Percentiles rank a stretch among this genome's conserved stretches.
Conservation (phyloP, 2,797 vertebrate genomes). For the Propithecus perrieri region DNA sequence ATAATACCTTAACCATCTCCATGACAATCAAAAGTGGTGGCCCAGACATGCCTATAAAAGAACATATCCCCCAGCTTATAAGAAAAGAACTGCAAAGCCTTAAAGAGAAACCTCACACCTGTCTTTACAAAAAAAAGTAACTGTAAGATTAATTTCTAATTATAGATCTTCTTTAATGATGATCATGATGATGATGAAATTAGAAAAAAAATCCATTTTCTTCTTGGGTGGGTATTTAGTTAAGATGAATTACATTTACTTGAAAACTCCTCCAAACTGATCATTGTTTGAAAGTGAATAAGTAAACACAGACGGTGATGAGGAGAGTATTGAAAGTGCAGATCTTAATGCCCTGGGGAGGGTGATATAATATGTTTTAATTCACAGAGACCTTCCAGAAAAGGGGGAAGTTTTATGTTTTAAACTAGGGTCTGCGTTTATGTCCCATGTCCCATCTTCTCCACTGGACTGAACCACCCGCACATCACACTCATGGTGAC, state of each 20-base stretch:
- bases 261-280: background rate
- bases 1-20: background rate
- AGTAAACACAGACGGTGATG: background rate
- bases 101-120: background rate
- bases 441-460: background rate
- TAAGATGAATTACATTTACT: background rate
- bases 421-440: background rate
- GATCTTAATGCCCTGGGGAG: background rate
- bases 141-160: background rate
- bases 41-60: background rate
- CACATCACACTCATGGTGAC: accelerated
- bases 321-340: background rate
- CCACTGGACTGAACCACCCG: background rate
- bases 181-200: background rate
- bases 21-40: background rate
- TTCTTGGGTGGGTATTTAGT: background rate
- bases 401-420: background rate
- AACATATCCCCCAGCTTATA: background rate
- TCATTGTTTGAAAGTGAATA: background rate
- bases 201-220: background rate
- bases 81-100: background rate
- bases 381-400: background rate
- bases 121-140: background rate
- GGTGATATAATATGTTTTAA: background rate
- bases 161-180: background rate